Base-by-base conservation (phyloP, 1,140 invertebrate genomes). In the Polypedilum vanderplanki region DNA sequence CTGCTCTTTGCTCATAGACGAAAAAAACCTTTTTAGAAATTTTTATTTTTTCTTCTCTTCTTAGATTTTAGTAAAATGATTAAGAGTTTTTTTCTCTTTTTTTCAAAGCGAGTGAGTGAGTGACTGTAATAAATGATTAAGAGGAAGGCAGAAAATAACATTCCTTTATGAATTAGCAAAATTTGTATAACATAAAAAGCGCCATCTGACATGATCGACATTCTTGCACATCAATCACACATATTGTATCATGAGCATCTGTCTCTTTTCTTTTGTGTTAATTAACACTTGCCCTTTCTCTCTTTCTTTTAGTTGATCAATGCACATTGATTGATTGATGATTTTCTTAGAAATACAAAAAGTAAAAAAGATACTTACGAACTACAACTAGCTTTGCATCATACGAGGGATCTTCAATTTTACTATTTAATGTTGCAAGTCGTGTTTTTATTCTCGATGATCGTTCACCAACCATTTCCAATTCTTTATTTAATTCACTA, bases 381-480 rank as follows among this genome's bases (percentile, higher is more conserved):
- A 93, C 91, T 88, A 90, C 86, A 78, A 93, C 91, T 82, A 88
- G 87, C 84, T 91, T 93, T 73, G 91, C 90, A 83, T 93, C 90
- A 83, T 88, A 89, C 73, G 80, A 81, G 74, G 77, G 70, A 33
- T 83, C 80, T 75, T 85, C 84, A 65, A 91, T 87, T 77, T 86
- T 83, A 75, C 87, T 85, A 78, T 89, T 87, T 74, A 93, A 84
- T 33, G 81, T 81, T 40, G 82, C 81, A 75, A 93, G 88, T 77
- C 88, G 88, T 17, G 81, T 80, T 78, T 87, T 87, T 65, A 92
- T 86, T 9, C 82, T 82, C 65, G 87, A 86, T 8, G 90, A 88
- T 77, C 90, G 84, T 78, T 88, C 86, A 64, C 86, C 86, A 76
- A 93, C 87, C 76, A 85, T 83, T 80, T 88, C 85, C 77, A 93